A percentile compares a stretch with the other conserved stretches of the same genome.
Evolutionary conservation across 2,113 vertebrate species (phyloP).

Genomic region (Enhydra lutris): DNA sequence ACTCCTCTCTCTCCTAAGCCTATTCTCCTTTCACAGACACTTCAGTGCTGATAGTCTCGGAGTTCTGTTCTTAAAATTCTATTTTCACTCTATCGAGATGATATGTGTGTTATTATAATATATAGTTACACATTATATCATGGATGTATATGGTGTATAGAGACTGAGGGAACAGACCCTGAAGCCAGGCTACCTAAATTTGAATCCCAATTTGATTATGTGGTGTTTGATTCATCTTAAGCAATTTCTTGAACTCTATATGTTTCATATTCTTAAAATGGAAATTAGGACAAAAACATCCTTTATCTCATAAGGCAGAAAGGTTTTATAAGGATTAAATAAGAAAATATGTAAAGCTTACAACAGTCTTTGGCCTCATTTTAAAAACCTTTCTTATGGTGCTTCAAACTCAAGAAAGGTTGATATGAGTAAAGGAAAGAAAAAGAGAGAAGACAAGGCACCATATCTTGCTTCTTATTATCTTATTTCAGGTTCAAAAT

Average conservation of each 20-base stretch:
- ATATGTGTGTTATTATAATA: not conserved
- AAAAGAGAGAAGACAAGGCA: not conserved
- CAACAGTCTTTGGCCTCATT: not conserved
- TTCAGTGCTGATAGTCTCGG: not conserved
- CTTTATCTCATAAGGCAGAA: not conserved
- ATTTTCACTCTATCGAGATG: not conserved
- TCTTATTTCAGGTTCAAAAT: not conserved
- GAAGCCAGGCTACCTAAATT: not conserved
- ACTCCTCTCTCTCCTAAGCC: not conserved
- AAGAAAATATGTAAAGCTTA: not conserved
- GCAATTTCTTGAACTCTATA: not conserved
- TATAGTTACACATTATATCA: not conserved
- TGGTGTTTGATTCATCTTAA: not conserved
- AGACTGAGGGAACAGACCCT: not conserved
- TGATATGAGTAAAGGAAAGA: not conserved
- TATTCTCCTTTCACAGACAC: not conserved
- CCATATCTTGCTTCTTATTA: not conserved
- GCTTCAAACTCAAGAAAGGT: not conserved
- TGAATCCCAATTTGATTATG: not conserved
- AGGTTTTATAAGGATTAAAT: not conserved
- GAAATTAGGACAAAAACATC: not conserved
- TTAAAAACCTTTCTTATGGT: not conserved
- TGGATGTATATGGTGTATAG: not conserved
- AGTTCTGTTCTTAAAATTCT: not conserved
- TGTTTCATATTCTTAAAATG: not conserved